A percentile compares a stretch with the other conserved stretches of the same genome.
phyloP scores from a whole-genome alignment of 2,797 vertebrate species.

The Karalla daura region DNA sequence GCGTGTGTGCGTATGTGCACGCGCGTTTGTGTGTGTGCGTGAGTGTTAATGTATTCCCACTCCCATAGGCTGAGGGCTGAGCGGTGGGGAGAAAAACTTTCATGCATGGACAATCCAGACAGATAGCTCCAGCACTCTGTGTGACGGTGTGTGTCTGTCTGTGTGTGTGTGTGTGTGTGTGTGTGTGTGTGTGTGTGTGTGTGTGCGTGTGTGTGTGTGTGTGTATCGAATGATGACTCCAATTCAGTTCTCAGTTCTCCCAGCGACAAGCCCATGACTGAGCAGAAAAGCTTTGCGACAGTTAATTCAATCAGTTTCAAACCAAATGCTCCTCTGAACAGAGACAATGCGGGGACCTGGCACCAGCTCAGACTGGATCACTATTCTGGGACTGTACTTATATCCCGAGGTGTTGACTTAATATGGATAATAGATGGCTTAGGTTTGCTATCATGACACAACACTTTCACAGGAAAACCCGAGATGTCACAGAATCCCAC shows the following conservation, averaged over 20 bases:
- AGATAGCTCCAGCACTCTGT: slow-evolving; percentile 29
- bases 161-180: slow-evolving; percentile 1
- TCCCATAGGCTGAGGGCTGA: slow-evolving; percentile 24
- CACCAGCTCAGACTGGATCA: not conserved
- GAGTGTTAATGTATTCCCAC: not conserved
- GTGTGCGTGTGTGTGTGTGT: slow-evolving; percentile 5
- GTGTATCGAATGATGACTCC: slow-evolving; percentile 15
- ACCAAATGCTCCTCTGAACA: slow-evolving; percentile 17
- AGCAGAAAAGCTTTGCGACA: slow-evolving; percentile 37
- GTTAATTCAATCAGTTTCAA: slow-evolving; percentile 40
- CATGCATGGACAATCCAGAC: slow-evolving; percentile 39
- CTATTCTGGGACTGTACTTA: not conserved
- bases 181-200: slow-evolving; percentile 2
- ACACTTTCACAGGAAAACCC: too few species aligned
- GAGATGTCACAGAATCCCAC: too few species aligned
- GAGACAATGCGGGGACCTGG: not conserved
- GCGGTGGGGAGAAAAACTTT: slow-evolving; percentile 22
- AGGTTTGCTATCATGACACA: not conserved
- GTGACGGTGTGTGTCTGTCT: not conserved
- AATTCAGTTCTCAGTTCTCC: slow-evolving; percentile 29
- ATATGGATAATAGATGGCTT: not conserved
- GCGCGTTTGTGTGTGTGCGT: slow-evolving; percentile 11
- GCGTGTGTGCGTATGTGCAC: not conserved
- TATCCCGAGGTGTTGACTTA: not conserved
- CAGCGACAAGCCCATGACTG: slow-evolving; percentile 16